phyloP scores from a whole-genome alignment of 2,888 invertebrate species.

The Mellilla xanthometata region DNA sequence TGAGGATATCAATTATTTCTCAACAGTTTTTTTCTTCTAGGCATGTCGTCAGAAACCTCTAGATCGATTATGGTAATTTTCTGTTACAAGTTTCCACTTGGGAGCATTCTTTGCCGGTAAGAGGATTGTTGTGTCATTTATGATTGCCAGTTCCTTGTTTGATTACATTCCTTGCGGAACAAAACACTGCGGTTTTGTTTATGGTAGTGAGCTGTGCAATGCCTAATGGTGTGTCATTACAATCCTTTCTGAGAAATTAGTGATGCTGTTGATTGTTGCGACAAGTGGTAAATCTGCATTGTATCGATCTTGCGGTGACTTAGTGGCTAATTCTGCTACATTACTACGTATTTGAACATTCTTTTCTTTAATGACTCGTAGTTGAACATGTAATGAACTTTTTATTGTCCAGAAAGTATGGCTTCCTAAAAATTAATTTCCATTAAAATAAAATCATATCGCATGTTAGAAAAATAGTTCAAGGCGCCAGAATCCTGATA shows the following conservation, averaged over 20 bases:
- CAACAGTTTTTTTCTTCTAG: neutral
- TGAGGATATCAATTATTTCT: neutral
- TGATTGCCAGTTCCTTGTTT: conserved; percentile 22
- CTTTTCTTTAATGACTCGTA: too few relatives aligned
- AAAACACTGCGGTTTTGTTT: conserved; percentile 22
- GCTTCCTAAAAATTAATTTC: too few relatives aligned
- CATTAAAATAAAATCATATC: neutral
- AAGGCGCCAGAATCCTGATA: conserved; percentile 9
- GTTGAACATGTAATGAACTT: neutral
- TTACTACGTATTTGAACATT: too few relatives aligned
- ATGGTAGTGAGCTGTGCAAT: conserved; percentile 15
- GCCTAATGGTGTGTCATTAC: conserved; percentile 7
- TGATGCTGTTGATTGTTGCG: neutral
- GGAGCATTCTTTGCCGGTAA: conserved; percentile 9
- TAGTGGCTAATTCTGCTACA: too few relatives aligned
- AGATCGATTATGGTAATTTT: neutral
- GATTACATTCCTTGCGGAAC: conserved; percentile 29
- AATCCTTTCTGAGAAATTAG: neutral
- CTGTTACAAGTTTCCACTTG: neutral
- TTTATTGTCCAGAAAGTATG: too few relatives aligned
- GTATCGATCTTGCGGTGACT: neutral
- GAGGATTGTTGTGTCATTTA: conserved; percentile 7
- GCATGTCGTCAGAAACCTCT: neutral
- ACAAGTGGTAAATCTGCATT: neutral
- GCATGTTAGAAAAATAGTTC: conserved; percentile 6